phyloP scores from a whole-genome alignment of 2,113 vertebrate species.

The Urocolius indicus region DNA sequence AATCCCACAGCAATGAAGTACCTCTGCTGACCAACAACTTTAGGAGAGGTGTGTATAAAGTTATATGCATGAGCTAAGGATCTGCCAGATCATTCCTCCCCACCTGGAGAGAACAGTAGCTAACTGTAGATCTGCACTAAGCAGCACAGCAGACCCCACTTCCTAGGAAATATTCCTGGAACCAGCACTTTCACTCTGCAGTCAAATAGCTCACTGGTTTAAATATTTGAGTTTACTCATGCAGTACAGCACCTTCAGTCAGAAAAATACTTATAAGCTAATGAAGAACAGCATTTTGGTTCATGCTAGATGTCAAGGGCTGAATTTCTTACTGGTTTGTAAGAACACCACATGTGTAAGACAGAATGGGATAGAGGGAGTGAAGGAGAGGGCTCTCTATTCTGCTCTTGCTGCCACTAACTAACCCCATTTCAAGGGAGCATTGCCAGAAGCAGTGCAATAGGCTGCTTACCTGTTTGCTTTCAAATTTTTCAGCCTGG shows the following conservation, averaged over 20 bases:
- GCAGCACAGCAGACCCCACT: not conserved
- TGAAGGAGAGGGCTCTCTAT: not conserved
- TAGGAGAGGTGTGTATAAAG: not conserved
- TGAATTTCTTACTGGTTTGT: not conserved
- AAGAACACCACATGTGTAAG: not conserved
- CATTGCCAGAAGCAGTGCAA: conserved; percentile 6
- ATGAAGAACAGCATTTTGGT: not conserved
- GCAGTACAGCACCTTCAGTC: not conserved
- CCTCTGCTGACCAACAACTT: not conserved
- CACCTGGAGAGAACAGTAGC: not conserved
- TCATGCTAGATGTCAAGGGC: not conserved
- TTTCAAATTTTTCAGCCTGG: conserved; percentile 93
- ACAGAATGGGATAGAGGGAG: not conserved
- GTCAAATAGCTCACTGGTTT: not conserved
- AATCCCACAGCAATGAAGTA: not conserved
- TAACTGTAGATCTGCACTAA: not conserved
- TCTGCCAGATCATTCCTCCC: not conserved
- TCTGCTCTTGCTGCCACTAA: not conserved
- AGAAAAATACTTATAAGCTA: not conserved
- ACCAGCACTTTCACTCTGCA: not conserved
- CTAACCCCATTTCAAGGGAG: not conserved
- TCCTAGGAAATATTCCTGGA: not conserved
- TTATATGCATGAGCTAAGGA: not conserved
- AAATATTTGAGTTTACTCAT: not conserved
- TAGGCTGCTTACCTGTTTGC: conserved; percentile 86